Evolutionary conservation across 2,888 invertebrate species (phyloP), one percentile per base, ranked within the genome.

Genomic region (Oxycera nigricornis): DNA sequence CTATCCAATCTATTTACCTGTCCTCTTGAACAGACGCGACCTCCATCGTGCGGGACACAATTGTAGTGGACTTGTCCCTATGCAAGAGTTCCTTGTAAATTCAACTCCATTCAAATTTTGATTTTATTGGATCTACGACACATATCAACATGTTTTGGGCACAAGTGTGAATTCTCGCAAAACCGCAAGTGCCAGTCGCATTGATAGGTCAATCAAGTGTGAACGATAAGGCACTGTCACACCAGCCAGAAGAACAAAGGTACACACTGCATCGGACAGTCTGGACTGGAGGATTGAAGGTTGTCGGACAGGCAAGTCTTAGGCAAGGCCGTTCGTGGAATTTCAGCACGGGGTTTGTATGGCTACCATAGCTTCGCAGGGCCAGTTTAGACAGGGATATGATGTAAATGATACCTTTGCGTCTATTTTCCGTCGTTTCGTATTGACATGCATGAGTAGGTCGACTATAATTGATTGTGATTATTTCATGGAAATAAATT

Each of bases 221-320:
- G 30, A 59, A 28, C 6, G 59, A 59, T 59, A 59, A 59, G 59
- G 17, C 14, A 59, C 22, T 26, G 59, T 59, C 59, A 30, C 28
- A n/a, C 30, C 28, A 28, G 26, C 26, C 59, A 59, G 30, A 55
- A 59, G 9, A 17, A n/a, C 17, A 14, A 59, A 59, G 59, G 59
- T 59, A n/a, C n/a, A n/a, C n/a, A n/a, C n/a, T n/a, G n/a, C 22
- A 59, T 59, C 30, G 59, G 59, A 59, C 59, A 59, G 17, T 59
- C 28, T 26, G n/a, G n/a, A n/a, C n/a, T n/a, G n/a, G n/a, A n/a
- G n/a, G 28, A 39, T 14, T 26, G 17, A 59, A 59, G 59, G 59
- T 59, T 30, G 59, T 14, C 17, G 6, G 50, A 11, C 4, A 50
- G 50, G n/a, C n/a, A 14, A n/a, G 9, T 17, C 17, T 7, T 50